These are phyloP conservation scores for Dolomedes plantarius DNA, from an alignment of 2,888 invertebrate genomes.

Conservation along the genomic window DNA sequence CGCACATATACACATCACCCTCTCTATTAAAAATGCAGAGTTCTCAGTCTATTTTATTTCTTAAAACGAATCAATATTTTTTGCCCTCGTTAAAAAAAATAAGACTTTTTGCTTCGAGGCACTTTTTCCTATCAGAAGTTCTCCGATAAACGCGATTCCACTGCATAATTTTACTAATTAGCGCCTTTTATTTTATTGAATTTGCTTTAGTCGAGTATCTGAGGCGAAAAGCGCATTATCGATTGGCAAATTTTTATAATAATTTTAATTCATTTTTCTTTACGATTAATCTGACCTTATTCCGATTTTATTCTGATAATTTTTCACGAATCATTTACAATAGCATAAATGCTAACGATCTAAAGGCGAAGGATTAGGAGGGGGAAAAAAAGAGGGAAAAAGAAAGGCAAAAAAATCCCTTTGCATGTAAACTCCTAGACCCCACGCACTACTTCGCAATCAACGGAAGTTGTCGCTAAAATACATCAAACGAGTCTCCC, in stretches of 20 bases:
- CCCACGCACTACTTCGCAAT: slow-evolving; percentile 10
- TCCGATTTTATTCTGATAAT: slow-evolving; percentile 6
- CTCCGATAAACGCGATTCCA: not conserved
- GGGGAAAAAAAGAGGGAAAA: not conserved
- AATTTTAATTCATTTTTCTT: slow-evolving; percentile 5
- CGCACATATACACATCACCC: not conserved
- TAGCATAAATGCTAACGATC: slow-evolving; percentile 3
- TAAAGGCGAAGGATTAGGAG: not conserved
- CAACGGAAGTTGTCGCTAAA: slow-evolving; percentile 16
- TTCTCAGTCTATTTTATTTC: not conserved
- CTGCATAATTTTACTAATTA: slow-evolving; percentile 16
- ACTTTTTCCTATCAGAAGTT: not conserved
- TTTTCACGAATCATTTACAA: slow-evolving; percentile 16
- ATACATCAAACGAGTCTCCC: slow-evolving; percentile 6
- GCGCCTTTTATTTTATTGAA: slow-evolving; percentile 11
- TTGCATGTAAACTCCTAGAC: slow-evolving; percentile 9
- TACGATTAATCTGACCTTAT: not conserved
- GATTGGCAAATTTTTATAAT: not conserved
- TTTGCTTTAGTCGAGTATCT: not conserved
- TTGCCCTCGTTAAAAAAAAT: not conserved
- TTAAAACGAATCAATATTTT: slow-evolving; percentile 4
- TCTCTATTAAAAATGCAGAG: not conserved
- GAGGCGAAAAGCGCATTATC: not conserved
- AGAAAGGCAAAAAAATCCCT: not conserved
- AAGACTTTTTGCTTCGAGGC: not conserved